These are phyloP conservation scores for Pogonus chalceus DNA, from an alignment of 1,140 invertebrate species.

Conservation along the genomic window DNA sequence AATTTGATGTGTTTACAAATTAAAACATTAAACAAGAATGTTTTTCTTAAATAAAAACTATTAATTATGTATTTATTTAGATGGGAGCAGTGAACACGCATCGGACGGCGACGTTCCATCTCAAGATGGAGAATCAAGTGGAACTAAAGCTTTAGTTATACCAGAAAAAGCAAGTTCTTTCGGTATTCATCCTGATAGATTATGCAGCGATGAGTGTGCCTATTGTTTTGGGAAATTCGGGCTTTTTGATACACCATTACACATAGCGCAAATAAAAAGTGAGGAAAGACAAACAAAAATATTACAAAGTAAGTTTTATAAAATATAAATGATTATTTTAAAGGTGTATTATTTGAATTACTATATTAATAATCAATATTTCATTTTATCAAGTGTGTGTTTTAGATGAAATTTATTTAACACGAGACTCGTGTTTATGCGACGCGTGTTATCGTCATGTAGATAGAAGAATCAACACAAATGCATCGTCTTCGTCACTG, in stretches of 20 bases:
- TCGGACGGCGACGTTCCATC: slow-evolving; percentile 34
- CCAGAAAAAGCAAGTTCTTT: slow-evolving; percentile 78
- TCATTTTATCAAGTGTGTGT: slow-evolving; percentile 8
- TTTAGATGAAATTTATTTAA: slow-evolving; percentile 62
- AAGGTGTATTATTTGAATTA: background rate
- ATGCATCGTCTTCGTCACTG: slow-evolving; percentile 48
- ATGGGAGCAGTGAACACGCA: slow-evolving; percentile 35
- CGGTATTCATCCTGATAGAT: slow-evolving; percentile 66
- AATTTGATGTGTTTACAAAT: too few species aligned
- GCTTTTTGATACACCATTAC: slow-evolving; percentile 72
- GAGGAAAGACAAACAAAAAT: slow-evolving; percentile 67
- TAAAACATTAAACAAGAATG: too few species aligned
- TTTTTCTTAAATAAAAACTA: too few species aligned
- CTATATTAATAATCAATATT: background rate
- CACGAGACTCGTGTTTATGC: slow-evolving; percentile 70
- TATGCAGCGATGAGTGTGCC: slow-evolving; percentile 72
- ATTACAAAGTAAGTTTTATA: slow-evolving; percentile 44
- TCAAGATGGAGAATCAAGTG: slow-evolving; percentile 42
- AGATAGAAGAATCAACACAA: slow-evolving; percentile 65
- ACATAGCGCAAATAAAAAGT: slow-evolving; percentile 74
- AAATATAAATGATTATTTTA: background rate
- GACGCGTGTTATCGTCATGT: slow-evolving; percentile 77
- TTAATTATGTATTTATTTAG: slow-evolving; percentile 22
- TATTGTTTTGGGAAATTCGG: slow-evolving; percentile 80
- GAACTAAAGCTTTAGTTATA: slow-evolving; percentile 57